phyloP scores from a whole-genome alignment of 1,140 invertebrate genomes.

The Drosophila sproati region DNA sequence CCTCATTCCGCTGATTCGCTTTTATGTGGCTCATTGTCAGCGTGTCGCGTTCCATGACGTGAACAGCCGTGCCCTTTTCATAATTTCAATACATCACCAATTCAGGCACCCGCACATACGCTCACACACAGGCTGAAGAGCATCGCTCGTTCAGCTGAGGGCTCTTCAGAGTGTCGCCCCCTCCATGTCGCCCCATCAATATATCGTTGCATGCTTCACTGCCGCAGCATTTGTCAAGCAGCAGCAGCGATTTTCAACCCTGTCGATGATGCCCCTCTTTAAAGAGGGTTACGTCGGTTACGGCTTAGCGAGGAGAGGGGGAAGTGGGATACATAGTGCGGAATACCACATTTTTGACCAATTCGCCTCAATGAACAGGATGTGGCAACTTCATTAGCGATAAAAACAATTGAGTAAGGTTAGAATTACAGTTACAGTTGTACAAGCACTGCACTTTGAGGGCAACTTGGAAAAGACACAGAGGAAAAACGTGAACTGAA shows the following conservation, averaged over 20 bases:
- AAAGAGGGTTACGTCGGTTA: not conserved
- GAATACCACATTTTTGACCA: constrained; percentile 32
- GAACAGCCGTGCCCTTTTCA: constrained; percentile 64
- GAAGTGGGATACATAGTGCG: not conserved
- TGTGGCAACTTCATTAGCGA: constrained; percentile 56
- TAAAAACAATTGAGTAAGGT: constrained; percentile 17
- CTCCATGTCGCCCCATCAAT: not conserved
- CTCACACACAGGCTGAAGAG: not conserved
- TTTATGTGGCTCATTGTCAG: constrained; percentile 72
- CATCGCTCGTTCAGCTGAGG: constrained; percentile 32
- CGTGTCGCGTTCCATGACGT: constrained; percentile 44
- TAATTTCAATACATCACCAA: constrained; percentile 73
- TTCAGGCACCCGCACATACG: constrained; percentile 11
- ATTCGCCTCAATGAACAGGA: constrained; percentile 43
- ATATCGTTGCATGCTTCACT: constrained; percentile 52
- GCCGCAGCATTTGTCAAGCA: constrained; percentile 57
- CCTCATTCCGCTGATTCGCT: constrained; percentile 36
- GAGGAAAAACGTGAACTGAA: not conserved
- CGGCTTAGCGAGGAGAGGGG: not conserved
- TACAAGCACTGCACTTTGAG: not conserved
- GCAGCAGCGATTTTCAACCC: constrained; percentile 23
- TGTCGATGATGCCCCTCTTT: not conserved
- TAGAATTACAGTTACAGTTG: constrained; percentile 39
- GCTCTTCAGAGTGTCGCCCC: constrained; percentile 33
- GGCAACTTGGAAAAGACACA: not conserved